phyloP scores from a whole-genome alignment of 2,113 vertebrate genomes.

The Equus przewalskii region DNA sequence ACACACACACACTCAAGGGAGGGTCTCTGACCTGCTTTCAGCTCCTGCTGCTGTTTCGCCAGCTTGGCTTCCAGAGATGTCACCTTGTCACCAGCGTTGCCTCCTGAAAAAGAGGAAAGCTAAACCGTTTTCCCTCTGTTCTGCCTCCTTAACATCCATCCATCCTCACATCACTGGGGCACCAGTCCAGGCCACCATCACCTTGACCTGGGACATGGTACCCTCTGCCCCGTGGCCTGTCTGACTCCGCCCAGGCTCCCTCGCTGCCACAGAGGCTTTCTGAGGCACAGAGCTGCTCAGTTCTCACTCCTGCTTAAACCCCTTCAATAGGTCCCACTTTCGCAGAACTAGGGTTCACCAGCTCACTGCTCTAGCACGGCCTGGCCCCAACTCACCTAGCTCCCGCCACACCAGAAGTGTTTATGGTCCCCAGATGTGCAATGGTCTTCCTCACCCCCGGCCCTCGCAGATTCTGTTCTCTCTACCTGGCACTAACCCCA shows the following conservation, averaged over 20 bases:
- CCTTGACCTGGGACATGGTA: background rate
- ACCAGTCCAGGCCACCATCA: background rate
- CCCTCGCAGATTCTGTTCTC: background rate
- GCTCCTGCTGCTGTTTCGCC: constrained; percentile 49
- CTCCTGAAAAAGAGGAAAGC: constrained; percentile 16
- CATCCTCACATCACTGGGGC: background rate
- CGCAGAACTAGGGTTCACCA: background rate
- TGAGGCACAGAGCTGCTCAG: background rate
- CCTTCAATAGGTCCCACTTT: background rate
- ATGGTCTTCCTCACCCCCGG: background rate
- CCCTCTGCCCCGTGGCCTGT: background rate
- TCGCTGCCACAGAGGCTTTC: background rate
- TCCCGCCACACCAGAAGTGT: background rate
- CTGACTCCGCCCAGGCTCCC: background rate
- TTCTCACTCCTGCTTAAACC: background rate
- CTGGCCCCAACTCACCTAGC: too few species aligned
- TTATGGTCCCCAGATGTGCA: background rate
- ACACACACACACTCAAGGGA: too few species aligned
- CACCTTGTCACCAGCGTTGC: background rate
- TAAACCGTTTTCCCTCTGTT: fast-evolving
- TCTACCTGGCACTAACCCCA: background rate
- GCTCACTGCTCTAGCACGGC: background rate
- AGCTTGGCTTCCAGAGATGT: constrained; percentile 43
- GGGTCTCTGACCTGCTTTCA: constrained; percentile 69
- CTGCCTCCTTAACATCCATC: background rate